phyloP scores from a whole-genome alignment of 1,140 invertebrate genomes.

The Temnothorax nylanderi region DNA sequence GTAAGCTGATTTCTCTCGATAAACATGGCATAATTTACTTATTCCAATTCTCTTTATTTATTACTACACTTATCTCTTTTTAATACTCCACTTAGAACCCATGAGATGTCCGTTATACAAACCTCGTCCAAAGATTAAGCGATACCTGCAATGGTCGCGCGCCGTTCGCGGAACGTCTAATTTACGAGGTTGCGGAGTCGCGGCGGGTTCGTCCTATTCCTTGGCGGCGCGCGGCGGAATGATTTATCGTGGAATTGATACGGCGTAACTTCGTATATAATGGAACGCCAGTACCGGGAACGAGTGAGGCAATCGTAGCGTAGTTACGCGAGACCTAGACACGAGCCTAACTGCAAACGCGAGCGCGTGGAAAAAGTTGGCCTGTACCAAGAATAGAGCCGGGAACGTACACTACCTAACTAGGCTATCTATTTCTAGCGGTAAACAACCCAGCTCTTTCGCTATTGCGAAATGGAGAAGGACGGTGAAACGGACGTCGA shows the following conservation, averaged over 20 bases:
- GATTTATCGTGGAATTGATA: constrained; percentile 60
- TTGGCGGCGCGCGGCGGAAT: constrained; percentile 13
- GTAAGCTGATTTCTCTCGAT: background rate
- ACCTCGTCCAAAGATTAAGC: constrained; percentile 6
- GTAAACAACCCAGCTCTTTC: constrained; percentile 66
- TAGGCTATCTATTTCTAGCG: constrained; percentile 76
- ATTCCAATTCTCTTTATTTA: background rate
- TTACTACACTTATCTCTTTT: background rate
- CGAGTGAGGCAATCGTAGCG: constrained; percentile 58
- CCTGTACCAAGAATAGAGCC: constrained; percentile 72
- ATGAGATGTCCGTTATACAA: background rate
- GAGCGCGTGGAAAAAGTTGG: constrained; percentile 54
- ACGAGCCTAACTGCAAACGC: constrained; percentile 33
- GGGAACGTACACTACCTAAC: constrained; percentile 73
- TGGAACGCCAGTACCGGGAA: constrained; percentile 53
- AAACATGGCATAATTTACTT: background rate
- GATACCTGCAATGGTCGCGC: background rate
- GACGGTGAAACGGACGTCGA: constrained; percentile 67
- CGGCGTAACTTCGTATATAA: constrained; percentile 58
- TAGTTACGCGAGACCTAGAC: constrained; percentile 64
- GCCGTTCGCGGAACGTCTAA: constrained; percentile 23
- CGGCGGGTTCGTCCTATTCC: constrained; percentile 28
- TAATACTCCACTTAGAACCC: background rate
- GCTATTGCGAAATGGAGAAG: constrained; percentile 70
- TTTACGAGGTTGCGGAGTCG: constrained; percentile 32